phyloP scores from a whole-genome alignment of 2,797 vertebrate species.

The Paramormyrops hopkinsi region DNA sequence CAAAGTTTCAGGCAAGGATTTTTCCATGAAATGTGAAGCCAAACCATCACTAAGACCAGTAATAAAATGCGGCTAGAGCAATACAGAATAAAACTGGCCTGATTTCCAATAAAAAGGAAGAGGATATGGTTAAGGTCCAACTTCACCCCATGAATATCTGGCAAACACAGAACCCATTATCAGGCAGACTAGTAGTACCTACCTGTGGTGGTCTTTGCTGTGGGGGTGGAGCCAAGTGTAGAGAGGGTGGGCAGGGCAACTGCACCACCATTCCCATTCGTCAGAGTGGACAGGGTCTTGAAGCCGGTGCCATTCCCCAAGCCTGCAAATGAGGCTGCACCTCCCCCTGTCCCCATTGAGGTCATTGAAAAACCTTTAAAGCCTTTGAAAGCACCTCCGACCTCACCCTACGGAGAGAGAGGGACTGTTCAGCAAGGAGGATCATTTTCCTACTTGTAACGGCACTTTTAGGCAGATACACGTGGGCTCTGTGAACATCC shows the following conservation, averaged over 20 bases:
- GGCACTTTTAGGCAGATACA: not conserved
- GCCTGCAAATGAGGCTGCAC: constrained; percentile 34
- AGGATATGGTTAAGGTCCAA: not conserved
- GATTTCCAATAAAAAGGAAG: not conserved
- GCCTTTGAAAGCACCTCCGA: constrained; percentile 52
- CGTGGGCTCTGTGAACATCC: not conserved
- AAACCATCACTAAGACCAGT: not conserved
- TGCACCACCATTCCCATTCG: constrained; percentile 51
- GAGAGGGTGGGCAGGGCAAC: constrained; percentile 35
- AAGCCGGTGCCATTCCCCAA: constrained; percentile 56
- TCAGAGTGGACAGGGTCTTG: constrained; percentile 50
- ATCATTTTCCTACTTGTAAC: not conserved
- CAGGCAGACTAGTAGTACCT: constrained; percentile 26
- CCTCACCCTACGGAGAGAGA: constrained; percentile 45
- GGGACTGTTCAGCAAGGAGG: not conserved
- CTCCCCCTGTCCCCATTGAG: not conserved
- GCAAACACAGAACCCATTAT: not conserved
- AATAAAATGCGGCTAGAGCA: not conserved
- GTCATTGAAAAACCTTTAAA: constrained; percentile 62
- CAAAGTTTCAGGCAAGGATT: not conserved
- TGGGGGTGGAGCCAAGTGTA: constrained; percentile 42
- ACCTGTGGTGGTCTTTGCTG: constrained; percentile 43
- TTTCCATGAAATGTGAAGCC: not conserved
- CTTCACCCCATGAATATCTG: not conserved
- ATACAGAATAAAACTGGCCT: not conserved